Evolutionary conservation across 2,888 invertebrate species (phyloP), one percentile per base, ranked within the genome.

Genomic region (Sinodicranocentrus sp.): DNA sequence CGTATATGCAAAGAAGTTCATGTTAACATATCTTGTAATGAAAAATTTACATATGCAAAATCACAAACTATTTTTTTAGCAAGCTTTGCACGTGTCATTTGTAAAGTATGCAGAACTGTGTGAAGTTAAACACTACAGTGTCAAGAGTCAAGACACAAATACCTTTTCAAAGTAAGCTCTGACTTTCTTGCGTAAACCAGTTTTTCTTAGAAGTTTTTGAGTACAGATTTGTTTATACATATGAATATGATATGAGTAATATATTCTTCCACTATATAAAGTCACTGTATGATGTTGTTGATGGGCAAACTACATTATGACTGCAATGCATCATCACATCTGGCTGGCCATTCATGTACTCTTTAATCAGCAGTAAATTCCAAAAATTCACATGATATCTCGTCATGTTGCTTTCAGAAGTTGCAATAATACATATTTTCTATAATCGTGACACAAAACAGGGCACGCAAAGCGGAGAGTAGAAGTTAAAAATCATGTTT

Each of bases 11-110:
- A n/a, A n/a, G n/a, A n/a, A n/a, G 33, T 33, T 3, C 33, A 52
- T 52, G n/a, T 17, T 2, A 8, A 17, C 52, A 17, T 52, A 3
- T 52, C 19, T 52, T 57, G 25, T 21, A 54, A n/a, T 10, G 57
- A 6, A 57, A 57, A 57, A 57, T 1, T 1, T 5, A 57, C 2
- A 17, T 26, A 15, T 26, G 54, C 21, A 59, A 59, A 57, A 17
- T 3, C 17, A 61, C 17, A 23, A 48, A 44, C 48, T n/a, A 3
- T 48, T 23, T 65, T 76, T 33, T 33, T 28, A 76, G 67, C 48
- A 76, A 76, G 65, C 77, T 25, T 57, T 76, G 63, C 79, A 79
- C 79, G 79, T 79, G 79, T 79, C 79, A 71, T 63, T 79, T 44
- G 8, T n/a, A 15, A 28, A 13, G 6, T 48, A 23, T 44, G 52